These are phyloP conservation scores for Crambe crambe DNA, from an alignment of 37 sponge, comb jelly and placozoan species.

Conservation along the genomic window DNA sequence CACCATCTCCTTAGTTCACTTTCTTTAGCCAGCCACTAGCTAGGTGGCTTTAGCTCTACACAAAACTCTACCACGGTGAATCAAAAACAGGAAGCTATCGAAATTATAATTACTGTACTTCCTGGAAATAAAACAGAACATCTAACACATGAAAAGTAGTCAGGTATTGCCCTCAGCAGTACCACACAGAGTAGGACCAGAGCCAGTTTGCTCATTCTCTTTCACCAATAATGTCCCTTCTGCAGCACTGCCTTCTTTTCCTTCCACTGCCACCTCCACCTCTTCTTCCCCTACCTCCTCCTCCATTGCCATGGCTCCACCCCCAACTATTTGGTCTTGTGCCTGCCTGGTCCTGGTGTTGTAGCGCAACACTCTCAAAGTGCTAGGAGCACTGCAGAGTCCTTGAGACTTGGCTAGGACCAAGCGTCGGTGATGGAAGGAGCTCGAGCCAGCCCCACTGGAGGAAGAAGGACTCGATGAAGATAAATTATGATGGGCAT, in stretches of 20 bases:
- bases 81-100: too few species aligned
- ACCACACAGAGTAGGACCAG: background rate
- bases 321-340: background rate
- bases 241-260: slow-evolving; percentile 1
- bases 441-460: background rate
- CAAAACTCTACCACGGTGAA: too few species aligned
- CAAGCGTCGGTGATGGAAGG: background rate
- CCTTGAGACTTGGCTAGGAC: slow-evolving; percentile 34
- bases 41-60: too few species aligned
- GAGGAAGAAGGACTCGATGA: background rate
- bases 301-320: background rate
- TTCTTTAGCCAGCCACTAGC: too few species aligned
- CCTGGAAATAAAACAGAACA: too few species aligned
- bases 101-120: too few species aligned
- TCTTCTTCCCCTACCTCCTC: background rate
- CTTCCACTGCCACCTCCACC: slow-evolving; percentile 11
- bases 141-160: too few species aligned
- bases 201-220: background rate
- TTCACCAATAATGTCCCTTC: slow-evolving; percentile 46
- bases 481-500: background rate
- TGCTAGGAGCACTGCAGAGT: slow-evolving; percentile 41
- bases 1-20: too few species aligned
- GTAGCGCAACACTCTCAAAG: slow-evolving; percentile 5
- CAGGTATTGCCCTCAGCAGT: too few species aligned
- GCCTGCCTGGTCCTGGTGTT: background rate